These are phyloP conservation scores for Corythaixoides concolor DNA, from an alignment of 2,113 vertebrate genomes.

Conservation along the genomic window DNA sequence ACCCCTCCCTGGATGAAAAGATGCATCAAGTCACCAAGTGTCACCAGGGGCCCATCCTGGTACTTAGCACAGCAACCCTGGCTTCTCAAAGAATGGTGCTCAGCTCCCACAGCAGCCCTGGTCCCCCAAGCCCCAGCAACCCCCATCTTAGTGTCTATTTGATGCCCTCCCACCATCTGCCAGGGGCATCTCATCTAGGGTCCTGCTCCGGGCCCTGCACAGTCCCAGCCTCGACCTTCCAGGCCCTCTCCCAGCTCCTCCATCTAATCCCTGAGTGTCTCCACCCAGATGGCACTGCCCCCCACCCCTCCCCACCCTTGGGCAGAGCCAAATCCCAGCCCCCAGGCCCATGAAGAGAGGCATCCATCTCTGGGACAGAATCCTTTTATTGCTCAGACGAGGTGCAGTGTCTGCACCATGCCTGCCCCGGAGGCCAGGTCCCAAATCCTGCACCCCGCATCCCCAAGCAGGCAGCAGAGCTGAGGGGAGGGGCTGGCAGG, in stretches of 20 bases:
- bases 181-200: not conserved
- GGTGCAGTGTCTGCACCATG: not conserved
- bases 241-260: not conserved
- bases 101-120: not conserved
- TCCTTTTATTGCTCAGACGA: conserved; percentile 59
- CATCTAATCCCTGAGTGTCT: not conserved
- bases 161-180: not conserved
- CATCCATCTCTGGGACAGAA: conserved; percentile 61
- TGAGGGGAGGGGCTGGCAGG: not conserved
- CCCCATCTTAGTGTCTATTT: not conserved
- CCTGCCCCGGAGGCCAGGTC: not conserved
- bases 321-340: conserved; percentile 15
- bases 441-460: not conserved
- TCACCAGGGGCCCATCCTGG: not conserved
- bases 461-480: not conserved
- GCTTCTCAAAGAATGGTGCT: not conserved
- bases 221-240: not conserved
- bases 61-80: not conserved
- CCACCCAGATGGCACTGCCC: not conserved
- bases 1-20: not conserved
- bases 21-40: not conserved
- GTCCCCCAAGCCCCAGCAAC: not conserved
- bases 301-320: not conserved
- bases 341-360: conserved; percentile 58
- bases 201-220: not conserved